Base-by-base conservation (phyloP, 2,113 vertebrate species). In the Tachysurus vachellii region DNA sequence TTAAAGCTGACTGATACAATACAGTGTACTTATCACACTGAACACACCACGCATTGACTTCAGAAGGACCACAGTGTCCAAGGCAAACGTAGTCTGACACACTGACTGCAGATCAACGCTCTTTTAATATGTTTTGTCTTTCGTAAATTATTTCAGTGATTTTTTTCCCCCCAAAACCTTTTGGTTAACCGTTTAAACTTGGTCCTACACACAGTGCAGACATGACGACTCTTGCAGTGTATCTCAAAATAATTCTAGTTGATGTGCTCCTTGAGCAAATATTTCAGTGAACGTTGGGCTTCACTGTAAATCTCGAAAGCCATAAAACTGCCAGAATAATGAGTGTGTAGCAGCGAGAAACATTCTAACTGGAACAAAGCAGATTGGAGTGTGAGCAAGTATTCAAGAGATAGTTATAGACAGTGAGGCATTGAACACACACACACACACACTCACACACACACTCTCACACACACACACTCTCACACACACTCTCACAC, bases 261-360 rank as follows among this genome's bases (percentile, higher is more conserved):
- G 19, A 80, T 54, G 13, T 54, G 3, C 44, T 66, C 73, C 26
- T 76, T 10, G 23, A 36, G 59, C 44, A 64, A 85, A 64, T 66
- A 64, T 53, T 85, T 61, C 42, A 64, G 84, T 80, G 84, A 80
- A 86, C 80, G 73, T 10, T 77, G 31, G 73, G 75, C 47, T 75
- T 86, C 59, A 16, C 61, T 66, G 47, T 86, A 54, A 86, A 86
- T 86, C 84, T 80, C 84, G 6, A 80, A 28, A 42, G 19, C 61
- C n/a, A 31, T 36, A 66, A 62, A 76, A 86, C 31, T 11, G 66
- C 23, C 83, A 17, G 54, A 86, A 54, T 77, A 79, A 54, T 66
- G 57, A 17, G 28, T 44, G 76, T 80, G 10, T 19, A 23, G 84
- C 42, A 42, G 44, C 71, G 44, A 8, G 79, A 66, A 79, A 14